Evolutionary conservation across 2,113 vertebrate genomes (phyloP).

Genomic region (Diadophis punctatus): DNA sequence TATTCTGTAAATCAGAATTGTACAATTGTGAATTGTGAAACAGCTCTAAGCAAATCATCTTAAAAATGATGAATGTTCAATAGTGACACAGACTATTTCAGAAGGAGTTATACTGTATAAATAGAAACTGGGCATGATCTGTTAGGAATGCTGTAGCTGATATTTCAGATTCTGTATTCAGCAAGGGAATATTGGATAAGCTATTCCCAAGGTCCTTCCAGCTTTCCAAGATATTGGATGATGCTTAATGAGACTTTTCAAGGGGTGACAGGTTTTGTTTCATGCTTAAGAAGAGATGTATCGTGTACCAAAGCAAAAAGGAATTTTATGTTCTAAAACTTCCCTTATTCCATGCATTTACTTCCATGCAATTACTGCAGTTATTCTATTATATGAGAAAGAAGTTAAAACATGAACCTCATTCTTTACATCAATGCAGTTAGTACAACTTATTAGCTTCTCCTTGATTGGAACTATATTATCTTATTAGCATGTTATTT

Average conservation of each 20-base stretch:
- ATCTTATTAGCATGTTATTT: background rate
- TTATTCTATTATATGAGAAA: background rate
- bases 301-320: background rate
- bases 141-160: background rate
- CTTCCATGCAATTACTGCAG: background rate
- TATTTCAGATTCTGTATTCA: background rate
- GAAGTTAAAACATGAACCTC: background rate
- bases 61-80: background rate
- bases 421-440: background rate
- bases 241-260: background rate
- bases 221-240: background rate
- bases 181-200: background rate
- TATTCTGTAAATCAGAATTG: background rate
- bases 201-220: background rate
- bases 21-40: background rate
- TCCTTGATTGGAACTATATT: background rate
- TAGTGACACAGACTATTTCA: background rate
- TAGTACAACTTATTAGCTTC: background rate
- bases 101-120: background rate
- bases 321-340: background rate
- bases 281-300: background rate
- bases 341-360: background rate
- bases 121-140: background rate
- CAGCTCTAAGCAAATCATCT: background rate
- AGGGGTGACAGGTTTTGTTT: background rate